Evolutionary conservation across 2,113 vertebrate species (phyloP).

Genomic region (Polypterus senegalus): DNA sequence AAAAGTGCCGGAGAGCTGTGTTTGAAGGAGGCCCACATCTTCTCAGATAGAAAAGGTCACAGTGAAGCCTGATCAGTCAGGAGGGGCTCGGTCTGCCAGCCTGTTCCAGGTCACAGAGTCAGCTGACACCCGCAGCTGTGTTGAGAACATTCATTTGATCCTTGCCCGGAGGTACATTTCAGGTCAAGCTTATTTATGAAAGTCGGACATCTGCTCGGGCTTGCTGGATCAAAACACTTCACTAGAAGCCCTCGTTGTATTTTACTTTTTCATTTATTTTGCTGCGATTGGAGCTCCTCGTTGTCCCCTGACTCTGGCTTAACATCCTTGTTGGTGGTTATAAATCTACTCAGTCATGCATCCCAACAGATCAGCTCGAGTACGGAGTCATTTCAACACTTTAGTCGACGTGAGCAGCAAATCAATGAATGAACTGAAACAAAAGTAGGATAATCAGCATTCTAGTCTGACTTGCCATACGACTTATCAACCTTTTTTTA

Average conservation of each 20-base stretch:
- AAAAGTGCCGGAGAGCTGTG: no score
- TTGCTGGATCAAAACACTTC: constrained; percentile 58
- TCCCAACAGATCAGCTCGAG: no score
- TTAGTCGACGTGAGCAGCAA: no score
- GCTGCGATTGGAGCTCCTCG: constrained; percentile 27
- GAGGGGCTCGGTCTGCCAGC: constrained; percentile 32
- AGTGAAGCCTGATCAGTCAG: constrained; percentile 55
- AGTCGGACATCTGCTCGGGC: constrained; percentile 64
- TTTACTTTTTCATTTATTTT: constrained; percentile 44
- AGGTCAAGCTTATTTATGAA: constrained; percentile 50
- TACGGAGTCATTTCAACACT: no score
- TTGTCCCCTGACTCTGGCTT: no score
- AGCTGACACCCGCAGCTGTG: constrained; percentile 61
- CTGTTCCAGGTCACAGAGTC: constrained; percentile 52
- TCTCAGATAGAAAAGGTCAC: constrained; percentile 49
- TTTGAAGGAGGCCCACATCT: constrained; percentile 27
- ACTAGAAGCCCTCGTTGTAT: constrained; percentile 43
- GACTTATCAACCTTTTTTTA: no score
- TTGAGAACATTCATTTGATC: constrained; percentile 56
- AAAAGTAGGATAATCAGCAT: no score
- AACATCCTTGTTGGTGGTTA: no score
- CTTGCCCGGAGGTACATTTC: constrained; percentile 39
- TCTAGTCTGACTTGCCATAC: no score
- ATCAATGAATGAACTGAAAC: no score
- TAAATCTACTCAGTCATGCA: no score